Evolutionary conservation across 1,140 invertebrate genomes (phyloP).

Genomic region (Aphaenogaster ashmeadi): DNA sequence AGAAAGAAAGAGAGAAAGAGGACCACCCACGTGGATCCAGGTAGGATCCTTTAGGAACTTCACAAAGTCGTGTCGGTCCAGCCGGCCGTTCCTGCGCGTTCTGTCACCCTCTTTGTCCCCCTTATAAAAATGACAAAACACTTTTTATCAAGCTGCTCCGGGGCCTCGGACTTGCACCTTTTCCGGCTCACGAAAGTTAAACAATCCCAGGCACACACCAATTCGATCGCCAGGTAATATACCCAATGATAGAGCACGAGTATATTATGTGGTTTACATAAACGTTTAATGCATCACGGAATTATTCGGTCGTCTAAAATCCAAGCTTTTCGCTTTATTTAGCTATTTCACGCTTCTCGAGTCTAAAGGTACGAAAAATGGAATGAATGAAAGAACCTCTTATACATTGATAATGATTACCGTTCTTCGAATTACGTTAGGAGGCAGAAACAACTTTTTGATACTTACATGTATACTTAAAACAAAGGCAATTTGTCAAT

Average conservation of each 20-base stretch:
- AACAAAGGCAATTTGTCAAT: constrained; percentile 14
- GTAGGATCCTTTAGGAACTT: constrained; percentile 61
- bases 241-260: constrained; percentile 30
- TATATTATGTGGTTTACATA: constrained; percentile 47
- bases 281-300: constrained; percentile 51
- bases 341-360: background rate
- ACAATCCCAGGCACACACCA: constrained; percentile 57
- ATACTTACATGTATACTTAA: constrained; percentile 2
- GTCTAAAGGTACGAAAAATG: background rate
- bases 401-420: background rate
- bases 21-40: constrained; percentile 80
- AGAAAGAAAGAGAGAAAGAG: background rate
- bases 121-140: constrained; percentile 80
- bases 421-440: background rate
- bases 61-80: constrained; percentile 43
- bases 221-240: constrained; percentile 59
- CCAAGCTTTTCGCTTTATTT: background rate
- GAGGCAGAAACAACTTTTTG: background rate
- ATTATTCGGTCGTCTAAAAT: background rate
- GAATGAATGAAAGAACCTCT: background rate
- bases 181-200: constrained; percentile 56
- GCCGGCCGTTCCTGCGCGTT: constrained; percentile 34
- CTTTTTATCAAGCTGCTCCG: constrained; percentile 70
- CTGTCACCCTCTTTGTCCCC: constrained; percentile 60
- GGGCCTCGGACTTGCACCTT: constrained; percentile 33